Base-by-base conservation (phyloP, 1,140 invertebrate genomes). In the Drosophila baimaii region DNA sequence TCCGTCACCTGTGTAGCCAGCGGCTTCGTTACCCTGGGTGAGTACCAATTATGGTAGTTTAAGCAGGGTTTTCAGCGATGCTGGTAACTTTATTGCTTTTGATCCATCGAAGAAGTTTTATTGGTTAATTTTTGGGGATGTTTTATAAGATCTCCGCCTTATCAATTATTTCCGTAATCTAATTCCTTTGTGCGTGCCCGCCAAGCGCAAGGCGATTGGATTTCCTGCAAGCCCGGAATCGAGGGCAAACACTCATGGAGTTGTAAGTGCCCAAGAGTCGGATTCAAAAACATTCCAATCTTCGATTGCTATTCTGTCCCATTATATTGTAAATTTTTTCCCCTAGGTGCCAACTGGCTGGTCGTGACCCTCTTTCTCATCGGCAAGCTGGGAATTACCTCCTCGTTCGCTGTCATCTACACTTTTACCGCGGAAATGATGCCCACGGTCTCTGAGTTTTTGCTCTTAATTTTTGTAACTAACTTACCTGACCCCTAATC, bases 371-470 rank as follows among this genome's bases (percentile, higher is more conserved):
- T 95, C 7, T 95, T 95, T 71, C 91, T 96, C 13, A 77, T 94
- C 12, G 95, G 95, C 12, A 95, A 95, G 89, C 92, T 95, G 68
- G 93, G 93, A 5, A 94, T 95, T 15, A 95, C 94, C 0, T 92
- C 94, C 29, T 92, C 94, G 4, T 95, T 95, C 79, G 94, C 93
- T 5, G 93, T 94, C 9, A 91, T 94, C 2, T 95, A 95, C 70
- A 93, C 95, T 1, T 93, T 94, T 54, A 94, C 94, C 6, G 93
- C 94, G 2, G 95, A 95, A 92, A 92, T 95, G 90, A 93, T 95
- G 74, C 95, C 95, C 7, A 95, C 95, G 7, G 92, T 93, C 21
- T 76, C 94, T 73, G 31, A 10, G 0, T 33, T 35, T 35, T 15
- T 7, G 6, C 7, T 15, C 5, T 5, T 6, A 5, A 15, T 2